Base-by-base conservation (phyloP, 2,113 vertebrate species). In the Ariopsis seemanni region DNA sequence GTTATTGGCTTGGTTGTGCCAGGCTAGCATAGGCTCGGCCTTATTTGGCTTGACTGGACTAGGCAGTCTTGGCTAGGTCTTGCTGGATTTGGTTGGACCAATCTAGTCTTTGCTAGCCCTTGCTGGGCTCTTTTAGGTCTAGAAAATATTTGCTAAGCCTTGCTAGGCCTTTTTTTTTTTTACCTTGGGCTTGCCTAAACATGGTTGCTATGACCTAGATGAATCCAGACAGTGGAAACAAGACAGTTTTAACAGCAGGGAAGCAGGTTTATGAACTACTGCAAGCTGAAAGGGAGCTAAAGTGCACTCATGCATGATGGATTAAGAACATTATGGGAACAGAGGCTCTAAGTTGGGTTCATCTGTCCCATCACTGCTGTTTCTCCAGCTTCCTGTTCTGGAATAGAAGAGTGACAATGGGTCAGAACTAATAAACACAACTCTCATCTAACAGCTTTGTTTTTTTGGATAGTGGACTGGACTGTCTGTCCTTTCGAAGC, bases 261-360 rank as follows among this genome's bases (percentile, higher is more conserved):
- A 86, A 52, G 82, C 77, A 71, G 55, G 34, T 90, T 89, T 88
- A 85, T 78, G 84, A 91, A 89, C 75, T 77, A 42, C 65, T 52
- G 63, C 20, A 77, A 83, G 85, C 85, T 86, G 62, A 77, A 89
- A 65, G 82, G 57, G 74, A 55, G 85, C 86, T 84, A 86, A 88
- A 88, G 80, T 82, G 82, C 34, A 88, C 50, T 79, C 34, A 20
- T 71, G 74, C 88, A 83, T 83, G 82, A 87, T 79, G 63, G 84
- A 88, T 81, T n/a, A 77, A 57, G 65, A 53, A 52, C 88, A 67
- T 77, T 18, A 83, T 52, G 34, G 15, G n/a, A 84, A 27, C 18
- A 48, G 65, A 83, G 79, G 48, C 52, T 67, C 30, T 67, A 42
- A 27, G 34, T 6, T 87, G 82, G 91, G 85, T 65, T 81, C 65